These are phyloP conservation scores for Onychostruthus taczanowskii DNA, from an alignment of 2,113 vertebrate genomes.

Conservation along the genomic window DNA sequence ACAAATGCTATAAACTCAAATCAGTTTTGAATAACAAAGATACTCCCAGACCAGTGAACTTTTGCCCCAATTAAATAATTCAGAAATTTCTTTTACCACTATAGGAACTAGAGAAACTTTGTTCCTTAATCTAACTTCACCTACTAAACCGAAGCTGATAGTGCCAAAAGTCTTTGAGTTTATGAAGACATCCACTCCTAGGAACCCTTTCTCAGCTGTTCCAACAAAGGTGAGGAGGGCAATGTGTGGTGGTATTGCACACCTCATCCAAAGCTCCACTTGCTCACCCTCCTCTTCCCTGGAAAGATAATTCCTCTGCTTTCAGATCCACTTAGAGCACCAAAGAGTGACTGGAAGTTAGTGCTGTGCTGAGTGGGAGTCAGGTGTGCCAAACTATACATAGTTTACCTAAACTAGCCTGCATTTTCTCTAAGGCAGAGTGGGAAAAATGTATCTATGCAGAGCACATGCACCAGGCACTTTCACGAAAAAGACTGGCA, in stretches of 20 bases:
- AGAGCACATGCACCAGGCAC: fast-evolving
- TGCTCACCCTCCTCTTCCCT: not conserved
- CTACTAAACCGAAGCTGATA: not conserved
- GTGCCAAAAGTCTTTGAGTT: not conserved
- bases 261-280: not conserved
- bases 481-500: not conserved
- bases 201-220: not conserved
- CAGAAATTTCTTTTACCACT: not conserved
- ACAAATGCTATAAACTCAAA: not conserved
- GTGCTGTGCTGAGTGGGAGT: not conserved
- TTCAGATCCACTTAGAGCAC: not conserved
- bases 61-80: not conserved
- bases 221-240: not conserved
- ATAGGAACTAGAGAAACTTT: not conserved
- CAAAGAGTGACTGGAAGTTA: not conserved
- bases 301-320: not conserved
- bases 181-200: not conserved
- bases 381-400: not conserved
- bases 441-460: not conserved
- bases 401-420: not conserved
- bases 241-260: fast-evolving
- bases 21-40: not conserved
- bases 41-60: not conserved
- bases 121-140: not conserved
- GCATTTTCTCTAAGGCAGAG: not conserved